Percentiles rank a stretch among this genome's conserved stretches.
These are phyloP conservation scores for Pelecanus crispus DNA, from an alignment of 2,113 vertebrate species.

Conservation along the genomic window DNA sequence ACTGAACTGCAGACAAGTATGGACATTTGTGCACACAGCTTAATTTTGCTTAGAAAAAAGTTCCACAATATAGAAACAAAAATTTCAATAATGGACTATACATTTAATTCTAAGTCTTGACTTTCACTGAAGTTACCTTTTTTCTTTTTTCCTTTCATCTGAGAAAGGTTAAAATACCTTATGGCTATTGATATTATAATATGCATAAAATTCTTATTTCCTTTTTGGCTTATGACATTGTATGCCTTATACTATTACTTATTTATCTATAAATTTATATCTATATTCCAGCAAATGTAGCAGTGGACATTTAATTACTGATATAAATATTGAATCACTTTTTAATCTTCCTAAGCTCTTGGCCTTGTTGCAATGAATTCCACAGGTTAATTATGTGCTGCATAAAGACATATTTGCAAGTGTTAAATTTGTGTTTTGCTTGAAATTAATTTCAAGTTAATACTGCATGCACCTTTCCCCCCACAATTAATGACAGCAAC, in stretches of 20 bases:
- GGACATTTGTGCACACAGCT: background rate
- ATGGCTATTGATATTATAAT: background rate
- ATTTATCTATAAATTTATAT: background rate
- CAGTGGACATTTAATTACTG: background rate
- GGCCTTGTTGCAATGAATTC: background rate
- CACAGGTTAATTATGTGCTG: background rate
- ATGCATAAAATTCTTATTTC: background rate
- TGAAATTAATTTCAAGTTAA: background rate
- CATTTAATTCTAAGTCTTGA: background rate
- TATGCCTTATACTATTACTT: background rate
- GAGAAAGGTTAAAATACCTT: background rate
- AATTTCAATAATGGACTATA: background rate
- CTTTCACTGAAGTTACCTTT: background rate
- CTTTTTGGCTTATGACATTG: background rate
- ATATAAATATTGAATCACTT: background rate
- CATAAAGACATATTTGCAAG: background rate
- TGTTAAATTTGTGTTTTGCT: background rate
- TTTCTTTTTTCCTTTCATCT: too few relatives aligned
- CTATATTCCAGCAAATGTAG: background rate
- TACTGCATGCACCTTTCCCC: background rate
- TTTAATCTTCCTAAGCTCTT: background rate
- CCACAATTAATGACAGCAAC: background rate
- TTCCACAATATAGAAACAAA: background rate
- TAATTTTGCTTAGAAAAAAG: background rate
- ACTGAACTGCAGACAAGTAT: background rate